Percentiles rank a stretch among this genome's conserved stretches.
Evolutionary conservation across 30 jellyfish, hydroid and myxozoan genomes (phyloP).

Genomic region (Phacellophora camtschatica): DNA sequence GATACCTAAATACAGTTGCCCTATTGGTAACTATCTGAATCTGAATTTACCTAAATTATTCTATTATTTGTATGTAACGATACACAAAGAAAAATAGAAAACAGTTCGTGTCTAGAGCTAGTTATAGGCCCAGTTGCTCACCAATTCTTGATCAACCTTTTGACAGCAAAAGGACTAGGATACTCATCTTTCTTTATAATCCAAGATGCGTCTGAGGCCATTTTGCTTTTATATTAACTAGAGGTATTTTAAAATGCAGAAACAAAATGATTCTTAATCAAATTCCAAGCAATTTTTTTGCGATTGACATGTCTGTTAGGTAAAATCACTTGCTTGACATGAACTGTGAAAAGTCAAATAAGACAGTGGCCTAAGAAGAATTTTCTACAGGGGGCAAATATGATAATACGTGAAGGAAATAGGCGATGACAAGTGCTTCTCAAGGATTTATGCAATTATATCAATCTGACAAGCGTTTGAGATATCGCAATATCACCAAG

Average conservation of each 20-base stretch:
- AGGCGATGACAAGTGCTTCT: not conserved
- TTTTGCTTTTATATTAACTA: not conserved
- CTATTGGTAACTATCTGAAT: no score
- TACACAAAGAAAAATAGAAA: no score
- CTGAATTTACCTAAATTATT: no score
- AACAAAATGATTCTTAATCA: no score
- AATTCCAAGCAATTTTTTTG: no score
- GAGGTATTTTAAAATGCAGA: no score
- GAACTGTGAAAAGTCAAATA: not conserved
- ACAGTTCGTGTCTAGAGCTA: no score
- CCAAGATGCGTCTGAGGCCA: constrained; percentile 41
- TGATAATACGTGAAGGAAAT: not conserved
- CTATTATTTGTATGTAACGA: no score
- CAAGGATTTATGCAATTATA: not conserved
- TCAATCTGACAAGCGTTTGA: not conserved
- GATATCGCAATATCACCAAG: no score
- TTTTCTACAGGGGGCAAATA: constrained; percentile 14
- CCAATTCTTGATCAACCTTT: constrained; percentile 17
- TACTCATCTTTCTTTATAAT: constrained; percentile 2
- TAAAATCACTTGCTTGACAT: not conserved
- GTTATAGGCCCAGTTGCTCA: no score
- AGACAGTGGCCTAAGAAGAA: not conserved
- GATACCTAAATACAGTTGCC: no score
- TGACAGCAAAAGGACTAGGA: constrained; percentile 30
- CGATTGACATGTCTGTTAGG: not conserved